A percentile compares a stretch with the other conserved stretches of the same genome.
Evolutionary conservation across 2,113 vertebrate species (phyloP).

Genomic region (Pteruthius melanotis): DNA sequence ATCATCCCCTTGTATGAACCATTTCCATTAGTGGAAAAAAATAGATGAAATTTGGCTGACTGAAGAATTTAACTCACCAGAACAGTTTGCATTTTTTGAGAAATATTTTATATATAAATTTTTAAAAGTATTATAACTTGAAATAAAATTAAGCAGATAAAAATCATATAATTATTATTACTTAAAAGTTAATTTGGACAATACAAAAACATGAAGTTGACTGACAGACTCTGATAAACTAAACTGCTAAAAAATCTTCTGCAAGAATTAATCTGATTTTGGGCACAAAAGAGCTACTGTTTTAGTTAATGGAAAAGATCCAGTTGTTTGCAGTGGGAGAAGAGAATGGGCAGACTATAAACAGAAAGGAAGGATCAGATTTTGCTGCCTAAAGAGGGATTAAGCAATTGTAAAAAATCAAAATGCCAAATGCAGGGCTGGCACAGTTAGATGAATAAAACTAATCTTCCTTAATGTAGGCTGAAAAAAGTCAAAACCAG

Average conservation of each 20-base stretch:
- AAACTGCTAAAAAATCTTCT: neutral
- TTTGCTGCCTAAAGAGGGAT: neutral
- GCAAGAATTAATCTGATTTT: neutral
- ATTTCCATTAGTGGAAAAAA: neutral
- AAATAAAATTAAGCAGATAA: neutral
- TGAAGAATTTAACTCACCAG: neutral
- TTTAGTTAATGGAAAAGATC: neutral
- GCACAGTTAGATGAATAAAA: neutral
- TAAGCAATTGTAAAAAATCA: neutral
- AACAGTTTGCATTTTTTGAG: neutral
- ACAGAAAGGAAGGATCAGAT: neutral
- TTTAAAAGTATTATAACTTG: accelerated
- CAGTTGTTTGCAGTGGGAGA: neutral
- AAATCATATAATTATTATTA: neutral
- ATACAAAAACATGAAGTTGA: neutral
- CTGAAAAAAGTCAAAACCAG: neutral
- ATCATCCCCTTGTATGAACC: neutral
- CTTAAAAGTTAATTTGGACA: neutral
- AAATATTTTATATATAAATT: neutral
- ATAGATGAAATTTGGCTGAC: neutral
- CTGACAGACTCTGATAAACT: neutral
- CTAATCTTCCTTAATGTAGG: neutral
- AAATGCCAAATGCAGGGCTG: neutral
- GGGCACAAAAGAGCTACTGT: neutral
- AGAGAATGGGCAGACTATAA: neutral